Evolutionary conservation across 2,113 vertebrate species (phyloP).

Genomic region (Macquaria ambigua): DNA sequence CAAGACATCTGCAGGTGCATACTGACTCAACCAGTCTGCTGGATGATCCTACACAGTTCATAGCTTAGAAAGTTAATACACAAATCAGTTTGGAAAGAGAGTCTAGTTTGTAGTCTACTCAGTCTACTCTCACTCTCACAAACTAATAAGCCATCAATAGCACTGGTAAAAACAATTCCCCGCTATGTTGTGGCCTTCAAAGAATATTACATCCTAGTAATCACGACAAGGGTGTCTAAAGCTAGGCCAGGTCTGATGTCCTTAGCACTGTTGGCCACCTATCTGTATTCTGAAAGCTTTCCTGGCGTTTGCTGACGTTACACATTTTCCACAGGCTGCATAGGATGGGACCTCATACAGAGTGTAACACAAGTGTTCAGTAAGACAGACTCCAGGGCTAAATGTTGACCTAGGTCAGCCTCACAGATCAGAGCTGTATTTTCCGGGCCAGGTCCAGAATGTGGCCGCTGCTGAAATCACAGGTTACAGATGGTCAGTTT

Average conservation of each 20-base stretch:
- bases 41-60: background rate
- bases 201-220: background rate
- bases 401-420: constrained; percentile 60
- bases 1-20: constrained; percentile 35
- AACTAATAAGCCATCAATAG: background rate
- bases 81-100: background rate
- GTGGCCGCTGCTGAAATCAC: constrained; percentile 69
- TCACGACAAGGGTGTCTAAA: background rate
- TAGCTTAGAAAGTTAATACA: background rate
- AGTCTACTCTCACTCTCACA: no score
- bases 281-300: background rate
- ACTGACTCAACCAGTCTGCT: constrained; percentile 26
- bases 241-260: background rate
- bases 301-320: background rate
- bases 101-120: background rate
- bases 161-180: background rate
- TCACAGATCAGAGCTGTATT: constrained; percentile 40
- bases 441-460: constrained; percentile 54
- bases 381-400: constrained; percentile 13
- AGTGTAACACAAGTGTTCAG: constrained; percentile 4
- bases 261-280: background rate
- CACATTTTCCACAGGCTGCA: constrained; percentile 21
- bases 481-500: constrained; percentile 66
- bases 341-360: background rate
- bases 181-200: background rate